These are phyloP conservation scores for Dufourea novaeangliae DNA, from an alignment of 1,140 invertebrate genomes.

Conservation along the genomic window DNA sequence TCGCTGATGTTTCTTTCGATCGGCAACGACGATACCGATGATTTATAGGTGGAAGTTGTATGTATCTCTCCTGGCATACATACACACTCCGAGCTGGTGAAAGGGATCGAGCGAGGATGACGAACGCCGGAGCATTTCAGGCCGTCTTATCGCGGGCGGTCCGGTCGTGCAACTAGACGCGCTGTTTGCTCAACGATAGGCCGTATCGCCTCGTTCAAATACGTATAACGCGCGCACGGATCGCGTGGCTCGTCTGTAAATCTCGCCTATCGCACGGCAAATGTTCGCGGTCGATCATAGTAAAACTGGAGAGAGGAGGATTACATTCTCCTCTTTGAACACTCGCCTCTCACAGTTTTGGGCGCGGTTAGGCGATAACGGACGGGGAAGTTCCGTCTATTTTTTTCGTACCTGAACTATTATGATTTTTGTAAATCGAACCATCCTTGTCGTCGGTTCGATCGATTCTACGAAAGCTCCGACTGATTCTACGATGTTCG, in stretches of 20 bases:
- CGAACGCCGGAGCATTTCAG: conserved; percentile 37
- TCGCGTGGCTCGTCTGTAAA: not conserved
- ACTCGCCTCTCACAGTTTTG: too few species aligned
- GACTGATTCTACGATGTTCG: too few species aligned
- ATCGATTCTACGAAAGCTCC: too few species aligned
- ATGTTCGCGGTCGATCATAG: not conserved
- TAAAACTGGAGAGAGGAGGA: too few species aligned
- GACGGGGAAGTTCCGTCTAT: too few species aligned
- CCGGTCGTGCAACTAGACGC: not conserved
- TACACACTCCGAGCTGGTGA: too few species aligned
- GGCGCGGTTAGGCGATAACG: too few species aligned
- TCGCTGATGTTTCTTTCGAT: conserved; percentile 28
- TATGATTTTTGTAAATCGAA: too few species aligned
- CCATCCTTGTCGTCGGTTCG: too few species aligned
- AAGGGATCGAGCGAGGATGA: conserved; percentile 21
- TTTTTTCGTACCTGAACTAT: too few species aligned
- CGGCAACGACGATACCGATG: conserved; percentile 45
- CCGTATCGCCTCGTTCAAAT: conserved; percentile 53
- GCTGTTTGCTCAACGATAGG: conserved; percentile 51
- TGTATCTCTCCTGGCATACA: too few species aligned
- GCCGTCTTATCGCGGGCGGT: conserved; percentile 48
- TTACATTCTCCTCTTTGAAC: too few species aligned
- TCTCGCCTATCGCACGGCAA: not conserved
- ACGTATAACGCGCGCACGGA: conserved; percentile 14
- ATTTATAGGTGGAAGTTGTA: conserved; percentile 41